A percentile compares a stretch with the other conserved stretches of the same genome.
These are phyloP conservation scores for Rhamnusium bicolor DNA, from an alignment of 2,888 invertebrate species.

Conservation along the genomic window DNA sequence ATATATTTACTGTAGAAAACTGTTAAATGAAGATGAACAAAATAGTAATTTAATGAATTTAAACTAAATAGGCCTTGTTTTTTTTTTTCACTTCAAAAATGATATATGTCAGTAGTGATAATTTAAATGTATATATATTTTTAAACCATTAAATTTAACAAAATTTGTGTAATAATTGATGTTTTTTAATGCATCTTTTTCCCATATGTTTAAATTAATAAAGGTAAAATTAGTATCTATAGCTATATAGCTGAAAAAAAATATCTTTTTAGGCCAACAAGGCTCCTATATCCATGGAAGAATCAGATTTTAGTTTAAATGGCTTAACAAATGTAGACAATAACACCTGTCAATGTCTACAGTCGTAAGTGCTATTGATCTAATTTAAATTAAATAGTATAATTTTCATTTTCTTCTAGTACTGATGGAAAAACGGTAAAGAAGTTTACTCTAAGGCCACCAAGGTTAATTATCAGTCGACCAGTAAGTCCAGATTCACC, in stretches of 20 bases:
- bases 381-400: neutral
- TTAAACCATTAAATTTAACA: neutral
- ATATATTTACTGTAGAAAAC: too few species aligned
- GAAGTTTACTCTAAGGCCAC: conserved; percentile 47
- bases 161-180: neutral
- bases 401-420: conserved; percentile 29
- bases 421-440: conserved; percentile 46
- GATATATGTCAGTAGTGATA: neutral
- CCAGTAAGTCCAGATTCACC: conserved; percentile 51
- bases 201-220: neutral
- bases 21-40: too few species aligned
- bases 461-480: conserved; percentile 35
- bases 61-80: neutral
- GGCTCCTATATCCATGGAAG: conserved; percentile 32
- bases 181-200: neutral
- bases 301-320: conserved; percentile 10
- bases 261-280: conserved; percentile 21
- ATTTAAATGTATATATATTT: neutral
- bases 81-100: neutral
- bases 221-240: neutral
- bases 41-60: neutral
- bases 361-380: conserved; percentile 31
- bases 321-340: conserved; percentile 8
- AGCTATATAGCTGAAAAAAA: neutral
- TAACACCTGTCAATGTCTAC: neutral